Evolutionary conservation across 2,797 vertebrate species (phyloP).

Genomic region (Propithecus deckenii): DNA sequence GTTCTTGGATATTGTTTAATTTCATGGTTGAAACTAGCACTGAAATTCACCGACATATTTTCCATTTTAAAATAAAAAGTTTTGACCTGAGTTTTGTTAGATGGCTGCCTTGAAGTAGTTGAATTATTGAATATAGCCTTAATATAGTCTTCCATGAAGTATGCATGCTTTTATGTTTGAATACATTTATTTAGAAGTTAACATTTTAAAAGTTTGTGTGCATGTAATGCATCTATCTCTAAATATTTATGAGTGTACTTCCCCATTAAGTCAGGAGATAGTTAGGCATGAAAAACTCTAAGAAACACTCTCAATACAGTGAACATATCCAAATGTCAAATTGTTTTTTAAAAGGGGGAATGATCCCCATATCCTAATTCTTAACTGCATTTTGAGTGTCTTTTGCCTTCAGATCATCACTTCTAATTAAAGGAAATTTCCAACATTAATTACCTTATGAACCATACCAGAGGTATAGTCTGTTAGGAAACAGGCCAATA

Average conservation of each 20-base stretch:
- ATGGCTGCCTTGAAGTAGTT: conserved; percentile 62
- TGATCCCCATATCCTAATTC: not conserved
- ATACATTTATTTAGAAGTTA: conserved; percentile 76
- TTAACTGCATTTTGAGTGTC: not conserved
- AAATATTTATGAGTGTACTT: conserved; percentile 74
- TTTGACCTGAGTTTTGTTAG: conserved; percentile 37
- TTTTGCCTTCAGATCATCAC: not conserved
- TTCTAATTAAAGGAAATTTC: conserved; percentile 24
- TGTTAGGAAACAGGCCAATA: not conserved
- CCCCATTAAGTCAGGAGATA: conserved; percentile 54
- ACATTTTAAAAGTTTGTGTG: conserved; percentile 67
- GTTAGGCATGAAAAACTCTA: conserved; percentile 28
- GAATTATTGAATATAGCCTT: conserved; percentile 73
- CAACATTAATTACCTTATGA: not conserved
- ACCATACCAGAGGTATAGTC: not conserved
- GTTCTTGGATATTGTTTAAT: conserved; percentile 17
- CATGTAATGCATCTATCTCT: conserved; percentile 27
- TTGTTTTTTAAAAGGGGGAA: not conserved
- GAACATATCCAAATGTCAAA: not conserved
- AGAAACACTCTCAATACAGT: conserved; percentile 14
- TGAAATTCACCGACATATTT: conserved; percentile 44
- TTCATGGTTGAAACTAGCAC: not conserved
- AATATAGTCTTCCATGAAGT: conserved; percentile 56
- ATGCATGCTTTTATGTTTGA: conserved; percentile 53
- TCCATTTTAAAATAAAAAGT: conserved; percentile 61